A percentile compares a stretch with the other conserved stretches of the same genome.
phyloP scores from a whole-genome alignment of 2,888 invertebrate species.

The Allophyes oxyacanthae region DNA sequence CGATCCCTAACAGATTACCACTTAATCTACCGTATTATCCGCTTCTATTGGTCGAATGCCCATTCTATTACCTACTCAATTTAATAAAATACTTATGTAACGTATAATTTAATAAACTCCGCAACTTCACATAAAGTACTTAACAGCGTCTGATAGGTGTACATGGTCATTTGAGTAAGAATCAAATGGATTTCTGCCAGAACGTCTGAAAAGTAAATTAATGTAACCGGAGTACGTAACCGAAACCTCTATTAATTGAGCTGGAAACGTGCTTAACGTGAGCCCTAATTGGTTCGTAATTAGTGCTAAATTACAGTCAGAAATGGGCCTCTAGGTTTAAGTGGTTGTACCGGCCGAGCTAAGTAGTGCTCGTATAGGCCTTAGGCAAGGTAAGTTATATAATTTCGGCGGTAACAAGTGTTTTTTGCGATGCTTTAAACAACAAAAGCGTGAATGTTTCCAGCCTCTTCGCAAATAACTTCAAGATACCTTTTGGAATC shows the following conservation, averaged over 20 bases:
- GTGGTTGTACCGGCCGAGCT: background rate
- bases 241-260: slow-evolving; percentile 47
- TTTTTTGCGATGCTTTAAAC: background rate
- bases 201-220: slow-evolving; percentile 11
- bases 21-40: slow-evolving; percentile 34
- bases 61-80: background rate
- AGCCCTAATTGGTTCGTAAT: slow-evolving; percentile 59
- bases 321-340: slow-evolving; percentile 33
- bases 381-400: slow-evolving; percentile 1
- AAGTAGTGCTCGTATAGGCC: slow-evolving; percentile 7
- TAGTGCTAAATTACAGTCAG: slow-evolving; percentile 56
- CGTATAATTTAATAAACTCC: too few species aligned
- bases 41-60: slow-evolving; percentile 7
- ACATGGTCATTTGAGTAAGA: background rate
- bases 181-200: background rate
- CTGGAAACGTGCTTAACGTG: slow-evolving; percentile 55
- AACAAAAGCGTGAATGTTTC: too few species aligned
- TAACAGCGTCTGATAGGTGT: too few species aligned
- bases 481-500: too few species aligned
- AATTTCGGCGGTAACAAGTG: background rate
- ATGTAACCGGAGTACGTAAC: slow-evolving; percentile 29
- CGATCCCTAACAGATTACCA: slow-evolving; percentile 30
- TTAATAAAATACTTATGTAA: slow-evolving; percentile 1
- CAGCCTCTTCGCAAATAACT: too few species aligned
- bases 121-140: too few species aligned